Evolutionary conservation across 2,888 invertebrate species (phyloP).

Genomic region (Athalia cordata): DNA sequence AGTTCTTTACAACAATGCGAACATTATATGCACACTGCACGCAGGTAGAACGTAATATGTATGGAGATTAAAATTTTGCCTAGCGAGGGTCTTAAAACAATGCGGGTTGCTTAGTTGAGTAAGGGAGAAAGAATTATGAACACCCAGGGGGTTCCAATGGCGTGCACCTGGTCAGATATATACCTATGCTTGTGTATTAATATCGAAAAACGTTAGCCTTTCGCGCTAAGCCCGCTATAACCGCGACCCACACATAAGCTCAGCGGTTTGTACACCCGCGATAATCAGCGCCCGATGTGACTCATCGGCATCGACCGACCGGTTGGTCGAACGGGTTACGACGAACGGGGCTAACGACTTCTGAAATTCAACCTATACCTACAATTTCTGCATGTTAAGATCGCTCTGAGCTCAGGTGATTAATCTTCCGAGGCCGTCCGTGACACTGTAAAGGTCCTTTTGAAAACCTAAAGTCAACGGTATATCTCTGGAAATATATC

Average conservation of each 20-base stretch:
- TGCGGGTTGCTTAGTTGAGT: not conserved
- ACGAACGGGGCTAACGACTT: slow-evolving; percentile 36
- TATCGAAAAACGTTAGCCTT: not conserved
- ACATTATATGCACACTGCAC: too few relatives aligned
- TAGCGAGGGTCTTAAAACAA: slow-evolving; percentile 9
- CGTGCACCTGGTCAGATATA: slow-evolving; percentile 25
- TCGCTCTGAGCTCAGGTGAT: slow-evolving; percentile 22
- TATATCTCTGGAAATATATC: slow-evolving; percentile 30
- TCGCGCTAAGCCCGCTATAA: not conserved
- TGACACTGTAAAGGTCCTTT: not conserved
- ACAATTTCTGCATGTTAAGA: slow-evolving; percentile 7
- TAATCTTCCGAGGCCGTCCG: slow-evolving; percentile 31
- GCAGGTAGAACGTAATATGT: not conserved
- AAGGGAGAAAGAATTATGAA: slow-evolving; percentile 14
- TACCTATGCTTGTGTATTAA: not conserved
- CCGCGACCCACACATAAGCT: slow-evolving; percentile 13
- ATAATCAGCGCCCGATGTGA: slow-evolving; percentile 41
- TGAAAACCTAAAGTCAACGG: slow-evolving; percentile 26
- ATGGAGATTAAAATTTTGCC: not conserved
- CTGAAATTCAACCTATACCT: slow-evolving; percentile 35
- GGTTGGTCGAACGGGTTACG: slow-evolving; percentile 39
- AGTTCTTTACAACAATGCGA: too few relatives aligned
- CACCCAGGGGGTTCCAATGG: slow-evolving; percentile 25
- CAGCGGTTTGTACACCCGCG: slow-evolving; percentile 2
- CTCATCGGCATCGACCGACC: slow-evolving; percentile 34